A percentile compares a stretch with the other conserved stretches of the same genome.
Conservation (phyloP, 2,797 vertebrate species). For the Scomberomorus guttatus region DNA sequence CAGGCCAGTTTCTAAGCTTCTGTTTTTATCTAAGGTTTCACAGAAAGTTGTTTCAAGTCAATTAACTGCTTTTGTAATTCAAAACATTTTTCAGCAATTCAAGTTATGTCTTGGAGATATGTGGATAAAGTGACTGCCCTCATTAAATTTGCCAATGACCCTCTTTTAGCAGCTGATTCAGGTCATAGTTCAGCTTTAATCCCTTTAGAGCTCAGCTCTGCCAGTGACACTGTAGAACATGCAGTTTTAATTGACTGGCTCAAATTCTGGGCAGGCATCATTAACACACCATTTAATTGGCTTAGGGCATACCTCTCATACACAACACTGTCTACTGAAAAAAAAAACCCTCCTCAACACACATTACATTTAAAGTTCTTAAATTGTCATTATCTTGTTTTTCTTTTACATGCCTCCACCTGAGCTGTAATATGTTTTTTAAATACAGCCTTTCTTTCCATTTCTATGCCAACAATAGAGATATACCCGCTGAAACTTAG, state of each 20-base stretch:
- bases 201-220: slow-evolving; percentile 65
- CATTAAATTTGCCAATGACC: slow-evolving; percentile 69
- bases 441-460: neutral
- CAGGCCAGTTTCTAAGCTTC: slow-evolving; percentile 35
- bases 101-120: slow-evolving; percentile 54
- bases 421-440: neutral
- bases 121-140: slow-evolving; percentile 55
- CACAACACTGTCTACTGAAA: slow-evolving; percentile 20
- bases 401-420: neutral
- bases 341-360: neutral
- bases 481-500: neutral
- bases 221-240: slow-evolving; percentile 60
- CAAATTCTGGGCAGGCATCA: slow-evolving; percentile 57
- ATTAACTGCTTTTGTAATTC: slow-evolving; percentile 60
- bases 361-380: slow-evolving; percentile 4
- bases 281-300: slow-evolving; percentile 62
- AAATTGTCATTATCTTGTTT: neutral
- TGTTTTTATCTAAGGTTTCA: slow-evolving; percentile 51
- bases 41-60: slow-evolving; percentile 61
- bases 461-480: neutral
- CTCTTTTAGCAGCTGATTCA: slow-evolving; percentile 58
- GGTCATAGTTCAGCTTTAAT: slow-evolving; percentile 74
- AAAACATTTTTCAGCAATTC: slow-evolving; percentile 53
- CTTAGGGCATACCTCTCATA: slow-evolving; percentile 38
- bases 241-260: slow-evolving; percentile 70